These are phyloP conservation scores for Silurus asotus DNA, from an alignment of 2,113 vertebrate genomes.

Conservation along the genomic window DNA sequence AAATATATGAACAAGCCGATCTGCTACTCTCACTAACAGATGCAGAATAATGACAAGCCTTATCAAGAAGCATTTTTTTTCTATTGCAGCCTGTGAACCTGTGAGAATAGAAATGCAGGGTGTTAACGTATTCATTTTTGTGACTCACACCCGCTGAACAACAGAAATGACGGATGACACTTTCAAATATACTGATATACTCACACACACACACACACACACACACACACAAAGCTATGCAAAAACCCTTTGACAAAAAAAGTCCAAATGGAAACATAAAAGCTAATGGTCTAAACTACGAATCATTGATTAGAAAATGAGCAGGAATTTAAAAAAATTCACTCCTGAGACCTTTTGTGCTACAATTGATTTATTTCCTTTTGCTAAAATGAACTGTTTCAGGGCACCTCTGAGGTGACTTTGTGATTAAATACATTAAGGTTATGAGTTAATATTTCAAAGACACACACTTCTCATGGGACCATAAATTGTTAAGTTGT, in stretches of 20 bases:
- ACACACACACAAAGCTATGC: not conserved
- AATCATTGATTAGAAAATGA: too few species aligned
- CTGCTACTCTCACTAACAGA: constrained; percentile 9
- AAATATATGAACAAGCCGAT: not conserved
- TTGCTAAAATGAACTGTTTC: too few species aligned
- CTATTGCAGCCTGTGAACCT: not conserved
- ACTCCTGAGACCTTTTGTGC: too few species aligned
- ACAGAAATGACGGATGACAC: not conserved
- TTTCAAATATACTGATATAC: not conserved
- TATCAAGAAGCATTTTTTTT: constrained; percentile 4
- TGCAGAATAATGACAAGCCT: constrained; percentile 8
- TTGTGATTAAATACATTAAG: not conserved
- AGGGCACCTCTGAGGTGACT: not conserved
- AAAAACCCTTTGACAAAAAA: too few species aligned
- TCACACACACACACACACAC: not conserved
- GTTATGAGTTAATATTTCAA: not conserved
- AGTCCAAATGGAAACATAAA: too few species aligned
- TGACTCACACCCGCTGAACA: constrained; percentile 4
- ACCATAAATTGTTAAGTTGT: not conserved
- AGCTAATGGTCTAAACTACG: too few species aligned
- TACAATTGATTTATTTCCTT: too few species aligned
- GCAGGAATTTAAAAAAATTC: too few species aligned
- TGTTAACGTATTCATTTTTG: constrained; percentile 9
- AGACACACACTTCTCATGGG: not conserved
- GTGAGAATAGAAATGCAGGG: not conserved